phyloP scores from a whole-genome alignment of 1,140 invertebrate genomes.

The Danaus melanippus region DNA sequence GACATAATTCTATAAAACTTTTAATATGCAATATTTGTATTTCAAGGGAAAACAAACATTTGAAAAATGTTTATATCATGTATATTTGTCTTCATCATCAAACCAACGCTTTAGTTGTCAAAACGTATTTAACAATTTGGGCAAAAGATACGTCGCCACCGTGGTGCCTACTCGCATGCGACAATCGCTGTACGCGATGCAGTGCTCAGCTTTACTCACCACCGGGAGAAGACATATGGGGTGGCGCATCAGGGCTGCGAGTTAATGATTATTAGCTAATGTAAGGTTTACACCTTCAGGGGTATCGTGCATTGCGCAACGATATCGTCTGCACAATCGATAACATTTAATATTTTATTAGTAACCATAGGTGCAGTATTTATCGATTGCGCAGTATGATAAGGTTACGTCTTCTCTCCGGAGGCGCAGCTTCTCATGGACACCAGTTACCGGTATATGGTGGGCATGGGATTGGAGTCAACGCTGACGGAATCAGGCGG shows the following conservation, averaged over 20 bases:
- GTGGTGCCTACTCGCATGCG: slow-evolving; percentile 63
- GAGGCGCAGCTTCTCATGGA: slow-evolving; percentile 22
- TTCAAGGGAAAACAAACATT: too few relatives aligned
- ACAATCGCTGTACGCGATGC: slow-evolving; percentile 59
- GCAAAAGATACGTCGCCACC: slow-evolving; percentile 29
- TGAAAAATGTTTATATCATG: too few relatives aligned
- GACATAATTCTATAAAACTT: too few relatives aligned
- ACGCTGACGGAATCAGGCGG: slow-evolving; percentile 81
- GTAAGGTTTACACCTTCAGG: slow-evolving; percentile 16
- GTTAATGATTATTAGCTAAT: slow-evolving; percentile 24
- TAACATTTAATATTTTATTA: slow-evolving; percentile 11
- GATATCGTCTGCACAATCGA: slow-evolving; percentile 22
- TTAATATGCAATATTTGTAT: too few relatives aligned
- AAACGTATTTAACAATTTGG: slow-evolving; percentile 25
- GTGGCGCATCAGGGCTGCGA: slow-evolving; percentile 23
- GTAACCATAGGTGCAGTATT: slow-evolving; percentile 3
- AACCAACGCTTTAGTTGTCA: slow-evolving; percentile 13
- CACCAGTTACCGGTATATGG: slow-evolving; percentile 83
- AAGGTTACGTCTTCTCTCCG: slow-evolving; percentile 41
- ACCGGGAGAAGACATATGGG: slow-evolving; percentile 45
- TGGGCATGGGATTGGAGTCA: slow-evolving; percentile 83
- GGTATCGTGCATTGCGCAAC: slow-evolving; percentile 23
- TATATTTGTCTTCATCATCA: slow-evolving; percentile 9
- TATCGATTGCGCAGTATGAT: slow-evolving; percentile 24
- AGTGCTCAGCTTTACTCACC: slow-evolving; percentile 50